A percentile compares a stretch with the other conserved stretches of the same genome.
These are phyloP conservation scores for Liolophura sinensis DNA, from an alignment of 1,140 invertebrate genomes.

Conservation along the genomic window DNA sequence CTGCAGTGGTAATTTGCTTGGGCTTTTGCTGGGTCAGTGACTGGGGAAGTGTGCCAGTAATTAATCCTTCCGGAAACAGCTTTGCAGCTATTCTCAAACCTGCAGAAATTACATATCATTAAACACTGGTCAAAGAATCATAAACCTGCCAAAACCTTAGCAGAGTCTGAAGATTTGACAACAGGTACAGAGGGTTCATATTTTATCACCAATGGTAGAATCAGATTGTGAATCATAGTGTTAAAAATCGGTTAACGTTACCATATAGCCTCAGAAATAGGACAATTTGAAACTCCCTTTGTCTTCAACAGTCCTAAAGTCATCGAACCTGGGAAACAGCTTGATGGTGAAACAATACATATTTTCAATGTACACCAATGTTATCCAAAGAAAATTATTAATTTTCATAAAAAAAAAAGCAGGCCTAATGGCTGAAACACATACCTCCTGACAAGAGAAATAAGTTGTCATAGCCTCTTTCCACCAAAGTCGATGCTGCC, in stretches of 20 bases:
- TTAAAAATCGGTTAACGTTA: neutral
- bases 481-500: conserved; percentile 59
- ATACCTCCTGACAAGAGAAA: conserved; percentile 64
- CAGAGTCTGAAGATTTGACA: neutral
- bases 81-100: conserved; percentile 54
- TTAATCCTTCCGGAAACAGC: conserved; percentile 49
- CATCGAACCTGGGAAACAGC: no score
- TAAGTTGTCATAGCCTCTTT: conserved; percentile 64
- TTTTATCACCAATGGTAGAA: neutral
- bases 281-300: no score
- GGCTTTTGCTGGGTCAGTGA: conserved; percentile 31
- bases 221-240: neutral
- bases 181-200: neutral
- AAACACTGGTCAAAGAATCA: no score
- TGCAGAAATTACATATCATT: conserved; percentile 22
- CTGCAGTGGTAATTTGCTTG: conserved; percentile 17
- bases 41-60: conserved; percentile 47
- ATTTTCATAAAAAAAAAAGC: neutral
- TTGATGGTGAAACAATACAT: neutral
- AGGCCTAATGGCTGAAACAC: conserved; percentile 5
- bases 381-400: neutral
- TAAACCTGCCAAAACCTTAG: no score
- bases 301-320: no score
- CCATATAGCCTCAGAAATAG: neutral
- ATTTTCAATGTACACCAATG: neutral